phyloP scores from a whole-genome alignment of 2,888 invertebrate species.

The Lasioglossum oenotherae region DNA sequence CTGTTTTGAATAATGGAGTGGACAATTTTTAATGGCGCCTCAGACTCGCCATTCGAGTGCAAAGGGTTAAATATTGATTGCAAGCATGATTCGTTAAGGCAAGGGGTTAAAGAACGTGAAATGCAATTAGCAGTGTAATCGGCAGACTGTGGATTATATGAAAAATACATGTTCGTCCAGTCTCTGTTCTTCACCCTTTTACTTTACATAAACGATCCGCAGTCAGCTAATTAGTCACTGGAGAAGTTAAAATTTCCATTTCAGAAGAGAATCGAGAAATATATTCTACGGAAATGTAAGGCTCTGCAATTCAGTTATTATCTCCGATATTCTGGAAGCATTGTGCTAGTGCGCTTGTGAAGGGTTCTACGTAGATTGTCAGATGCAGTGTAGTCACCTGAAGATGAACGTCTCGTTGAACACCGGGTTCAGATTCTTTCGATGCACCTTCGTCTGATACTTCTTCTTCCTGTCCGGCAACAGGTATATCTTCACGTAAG shows the following conservation, averaged over 20 bases:
- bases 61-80: no score
- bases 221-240: background rate
- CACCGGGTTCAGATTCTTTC: constrained; percentile 92
- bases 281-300: background rate
- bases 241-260: background rate
- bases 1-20: no score
- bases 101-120: no score
- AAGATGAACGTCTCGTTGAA: constrained; percentile 95
- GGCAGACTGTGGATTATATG: background rate
- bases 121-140: background rate
- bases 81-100: no score
- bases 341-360: background rate
- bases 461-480: constrained; percentile 94
- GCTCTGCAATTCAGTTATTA: background rate
- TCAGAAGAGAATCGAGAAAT: background rate
- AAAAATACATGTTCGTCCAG: no score
- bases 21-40: no score
- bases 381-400: constrained; percentile 85
- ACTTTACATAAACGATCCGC: background rate
- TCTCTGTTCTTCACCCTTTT: background rate
- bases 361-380: background rate
- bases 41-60: no score
- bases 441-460: constrained; percentile 93
- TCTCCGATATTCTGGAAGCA: background rate
- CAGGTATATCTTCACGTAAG: constrained; percentile 94